Base-by-base conservation (phyloP, 2,113 vertebrate genomes). In the Malaclemys terrapin region DNA sequence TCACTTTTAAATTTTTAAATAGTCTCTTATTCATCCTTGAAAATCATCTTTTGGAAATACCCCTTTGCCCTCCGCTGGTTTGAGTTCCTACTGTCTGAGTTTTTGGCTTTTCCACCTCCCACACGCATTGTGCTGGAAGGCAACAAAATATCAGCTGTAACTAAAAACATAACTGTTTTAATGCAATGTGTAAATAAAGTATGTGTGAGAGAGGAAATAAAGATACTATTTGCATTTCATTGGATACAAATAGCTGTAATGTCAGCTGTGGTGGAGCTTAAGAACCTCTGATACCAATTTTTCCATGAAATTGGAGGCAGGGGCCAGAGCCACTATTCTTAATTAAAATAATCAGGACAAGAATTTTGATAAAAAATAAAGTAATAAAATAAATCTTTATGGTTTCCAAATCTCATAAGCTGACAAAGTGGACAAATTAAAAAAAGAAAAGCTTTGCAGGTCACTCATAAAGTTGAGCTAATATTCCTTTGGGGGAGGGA, bases 401-500 rank as follows among this genome's bases (percentile, higher is more conserved):
- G 25, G 42, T 27, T 27, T 38, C 10, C 12, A 47, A 45, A 5
- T 27, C 42, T 47, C 65, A 20, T 78, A 78, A 76, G 5, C 20
- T 45, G 38, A 76, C 38, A 45, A 7, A 14, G 25, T 78, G 25
- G 25, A 78, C 42, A 27, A 78, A 29, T 45, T 45, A 6, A 78
- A 78, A 47, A 27, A 47, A 47, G 5, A 78, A 12, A 4, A 47
- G 12, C 38, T 78, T 47, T 27, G 42, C 25, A 78, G 11, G 72
- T 76, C 24, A 45, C 38, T 89, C 89, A 83, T 17, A 10, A 95
- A 49, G 53, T 65, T 80, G 38, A 81, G 27, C 89, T 95, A 88
- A 92, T 42, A 52, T 90, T 82, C 19, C 6, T n/a, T 38, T 38
- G 65, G 9, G n/a, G n/a, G 65, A 38, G n/a, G n/a, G 65, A 72